Percentiles rank a stretch among this genome's conserved stretches.
These are phyloP conservation scores for Nasonia vitripennis DNA, from an alignment of 1,140 invertebrate genomes.

Conservation along the genomic window DNA sequence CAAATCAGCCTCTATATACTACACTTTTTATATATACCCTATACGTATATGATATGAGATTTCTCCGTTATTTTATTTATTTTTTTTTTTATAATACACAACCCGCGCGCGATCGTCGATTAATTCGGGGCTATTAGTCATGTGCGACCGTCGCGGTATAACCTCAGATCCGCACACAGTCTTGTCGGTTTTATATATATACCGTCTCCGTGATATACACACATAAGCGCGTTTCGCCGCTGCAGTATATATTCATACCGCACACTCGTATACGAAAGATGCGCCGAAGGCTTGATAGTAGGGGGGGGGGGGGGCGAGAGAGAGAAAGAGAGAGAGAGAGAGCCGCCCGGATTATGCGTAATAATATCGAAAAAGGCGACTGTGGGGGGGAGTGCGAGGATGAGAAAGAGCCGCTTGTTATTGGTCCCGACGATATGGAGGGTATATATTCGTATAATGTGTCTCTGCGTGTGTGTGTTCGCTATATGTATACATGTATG, in stretches of 20 bases:
- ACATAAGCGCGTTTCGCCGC: no score
- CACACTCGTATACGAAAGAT: no score
- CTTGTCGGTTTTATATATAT: no score
- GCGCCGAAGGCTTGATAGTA: neutral
- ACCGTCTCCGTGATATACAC: no score
- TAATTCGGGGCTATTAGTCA: neutral
- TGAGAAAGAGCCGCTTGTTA: constrained; percentile 56
- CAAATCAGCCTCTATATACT: neutral
- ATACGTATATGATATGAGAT: neutral
- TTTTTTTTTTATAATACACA: neutral
- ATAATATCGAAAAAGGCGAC: neutral
- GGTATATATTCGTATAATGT: neutral
- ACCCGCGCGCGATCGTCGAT: neutral
- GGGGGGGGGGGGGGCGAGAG: neutral
- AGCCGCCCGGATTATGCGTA: neutral
- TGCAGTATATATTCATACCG: no score
- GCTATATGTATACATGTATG: neutral
- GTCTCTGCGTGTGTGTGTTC: neutral
- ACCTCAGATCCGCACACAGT: no score
- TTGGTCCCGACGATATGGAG: constrained; percentile 66
- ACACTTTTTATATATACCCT: neutral
- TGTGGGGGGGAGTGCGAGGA: neutral
- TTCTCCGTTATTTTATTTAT: neutral
- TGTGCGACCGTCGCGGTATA: no score
- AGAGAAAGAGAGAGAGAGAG: constrained; percentile 8